phyloP scores from a whole-genome alignment of 92 coral and sea anemone species.

The Epizoanthus rinbou region DNA sequence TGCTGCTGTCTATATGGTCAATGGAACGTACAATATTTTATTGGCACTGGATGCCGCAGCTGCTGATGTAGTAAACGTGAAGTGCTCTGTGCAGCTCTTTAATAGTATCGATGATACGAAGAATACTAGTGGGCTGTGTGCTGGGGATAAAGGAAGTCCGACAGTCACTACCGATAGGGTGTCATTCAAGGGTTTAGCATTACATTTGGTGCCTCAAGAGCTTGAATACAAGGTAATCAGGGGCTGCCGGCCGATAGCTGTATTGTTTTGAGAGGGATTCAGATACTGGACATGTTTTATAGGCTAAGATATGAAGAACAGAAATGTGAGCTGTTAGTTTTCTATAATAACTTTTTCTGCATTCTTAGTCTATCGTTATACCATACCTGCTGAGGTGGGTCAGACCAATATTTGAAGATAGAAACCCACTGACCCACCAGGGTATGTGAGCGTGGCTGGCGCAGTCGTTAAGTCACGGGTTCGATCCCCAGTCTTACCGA shows the following conservation, averaged over 20 bases:
- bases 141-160: constrained; percentile 11
- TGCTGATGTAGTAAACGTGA: constrained; percentile 1
- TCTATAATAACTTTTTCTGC: too few relatives aligned
- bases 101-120: background rate
- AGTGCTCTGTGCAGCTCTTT: constrained; percentile 27
- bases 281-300: background rate
- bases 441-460: too few relatives aligned
- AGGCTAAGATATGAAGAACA: too few relatives aligned
- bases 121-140: constrained; percentile 11
- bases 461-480: too few relatives aligned
- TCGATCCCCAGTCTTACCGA: too few relatives aligned
- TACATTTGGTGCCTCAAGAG: constrained; percentile 13
- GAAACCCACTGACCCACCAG: too few relatives aligned
- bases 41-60: constrained; percentile 15
- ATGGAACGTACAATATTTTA: constrained; percentile 26
- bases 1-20: background rate
- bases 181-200: constrained; percentile 1
- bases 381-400: too few relatives aligned
- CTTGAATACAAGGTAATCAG: constrained; percentile 31
- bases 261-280: background rate
- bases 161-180: background rate
- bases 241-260: too few relatives aligned
- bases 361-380: too few relatives aligned
- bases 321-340: too few relatives aligned
- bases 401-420: too few relatives aligned